Base-by-base conservation (phyloP, 2,113 vertebrate species). In the Cyrtonyx montezumae region DNA sequence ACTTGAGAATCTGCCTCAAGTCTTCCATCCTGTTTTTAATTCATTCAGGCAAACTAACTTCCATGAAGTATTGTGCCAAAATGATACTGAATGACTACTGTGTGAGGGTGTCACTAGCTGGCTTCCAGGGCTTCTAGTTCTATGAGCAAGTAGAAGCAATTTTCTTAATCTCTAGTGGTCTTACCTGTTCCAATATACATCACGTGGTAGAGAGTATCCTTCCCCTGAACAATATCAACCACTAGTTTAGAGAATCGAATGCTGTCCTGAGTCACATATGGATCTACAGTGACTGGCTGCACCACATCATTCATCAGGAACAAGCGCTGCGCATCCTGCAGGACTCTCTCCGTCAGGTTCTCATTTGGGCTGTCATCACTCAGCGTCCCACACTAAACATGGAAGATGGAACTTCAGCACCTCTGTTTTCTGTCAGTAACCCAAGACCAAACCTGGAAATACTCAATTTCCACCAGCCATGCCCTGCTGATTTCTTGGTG, bases 261-360 rank as follows among this genome's bases (percentile, higher is more conserved):
- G 61, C 98, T 99, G 95, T 99, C 99, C 97, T 99, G 99, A 89
- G 98, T 99, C 93, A 99, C 98, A 1, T 99, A 98, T 0, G 99
- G 99, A 88, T 99, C 99, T 0, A 99, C 98, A 0, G 98, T 99
- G 93, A 99, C 98, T 0, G 99, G 99, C 97, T 99, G 99, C 84
- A 99, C 99, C 32, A 99, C 99, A 11, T 99, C 99, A 1, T 99
- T 99, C 99, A 99, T 99, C 83, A 99, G 98, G 97, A 99, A 99
- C 80, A 99, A 96, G 62, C 99, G 98, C 97, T 99, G 99, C 0
- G 99, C 99, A 1, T 99, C 99, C 97, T 99, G 99, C 90, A 99
- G 98, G 96, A 99, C 99, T 94, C 99, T 98, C 96, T 99, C 99
- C 0, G 99, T 99, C 96, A 99, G 95, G 81, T 99, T 98, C 96